phyloP scores from a whole-genome alignment of 2,888 invertebrate species.

The Tenthredo mesomela region DNA sequence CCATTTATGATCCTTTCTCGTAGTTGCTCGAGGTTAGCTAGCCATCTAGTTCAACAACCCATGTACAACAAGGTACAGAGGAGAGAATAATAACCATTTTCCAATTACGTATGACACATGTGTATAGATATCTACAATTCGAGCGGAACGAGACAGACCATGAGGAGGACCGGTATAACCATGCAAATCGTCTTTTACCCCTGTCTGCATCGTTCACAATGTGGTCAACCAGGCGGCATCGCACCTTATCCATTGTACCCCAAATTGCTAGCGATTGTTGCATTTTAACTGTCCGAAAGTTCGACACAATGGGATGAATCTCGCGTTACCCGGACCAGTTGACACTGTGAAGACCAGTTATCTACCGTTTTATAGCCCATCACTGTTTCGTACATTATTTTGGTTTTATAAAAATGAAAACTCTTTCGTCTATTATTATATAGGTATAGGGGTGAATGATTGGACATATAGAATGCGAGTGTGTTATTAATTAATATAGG shows the following conservation, averaged over 20 bases:
- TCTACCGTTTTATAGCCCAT: not conserved
- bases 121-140: not conserved
- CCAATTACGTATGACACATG: conserved; percentile 57
- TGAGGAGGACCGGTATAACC: conserved; percentile 56
- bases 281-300: conserved; percentile 50
- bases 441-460: not conserved
- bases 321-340: conserved; percentile 39
- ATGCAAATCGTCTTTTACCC: conserved; percentile 58
- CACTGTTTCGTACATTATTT: not conserved
- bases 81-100: conserved; percentile 60
- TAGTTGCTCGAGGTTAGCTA: not conserved
- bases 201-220: conserved; percentile 52
- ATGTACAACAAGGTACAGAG: conserved; percentile 49
- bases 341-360: conserved; percentile 9
- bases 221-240: conserved; percentile 51
- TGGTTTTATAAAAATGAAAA: not conserved
- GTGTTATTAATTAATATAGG: not conserved
- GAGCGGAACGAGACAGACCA: conserved; percentile 7
- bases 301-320: conserved; percentile 42
- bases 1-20: conserved; percentile 30
- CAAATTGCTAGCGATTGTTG: conserved; percentile 54
- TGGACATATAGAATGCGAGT: not conserved
- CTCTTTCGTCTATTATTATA: not conserved
- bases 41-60: conserved; percentile 30
- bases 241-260: conserved; percentile 49